phyloP scores from a whole-genome alignment of 2,113 vertebrate species.

The Callipepla californica region DNA sequence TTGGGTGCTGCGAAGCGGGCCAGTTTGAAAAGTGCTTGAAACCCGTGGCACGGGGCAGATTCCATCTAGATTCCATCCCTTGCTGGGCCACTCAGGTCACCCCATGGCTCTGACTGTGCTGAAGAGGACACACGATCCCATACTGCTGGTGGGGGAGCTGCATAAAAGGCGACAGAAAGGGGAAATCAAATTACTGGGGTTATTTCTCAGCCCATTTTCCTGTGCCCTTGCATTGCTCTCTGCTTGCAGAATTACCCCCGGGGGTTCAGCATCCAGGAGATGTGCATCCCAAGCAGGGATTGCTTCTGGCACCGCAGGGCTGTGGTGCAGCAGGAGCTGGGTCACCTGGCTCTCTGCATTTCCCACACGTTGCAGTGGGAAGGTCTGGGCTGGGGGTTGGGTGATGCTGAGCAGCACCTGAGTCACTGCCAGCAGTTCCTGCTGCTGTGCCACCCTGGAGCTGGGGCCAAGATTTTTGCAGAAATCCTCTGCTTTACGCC shows the following conservation, averaged over 20 bases:
- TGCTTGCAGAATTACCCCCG: background rate
- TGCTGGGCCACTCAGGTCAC: background rate
- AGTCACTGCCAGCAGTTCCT: background rate
- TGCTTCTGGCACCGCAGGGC: background rate
- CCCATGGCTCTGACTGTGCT: background rate
- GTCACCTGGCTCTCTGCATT: background rate
- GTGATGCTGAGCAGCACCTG: fast-evolving
- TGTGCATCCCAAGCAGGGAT: fast-evolving
- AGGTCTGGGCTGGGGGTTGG: background rate
- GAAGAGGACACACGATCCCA: background rate
- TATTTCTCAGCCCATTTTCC: fast-evolving
- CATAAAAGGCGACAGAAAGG: background rate
- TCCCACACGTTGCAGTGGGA: fast-evolving
- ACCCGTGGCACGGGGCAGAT: constrained; percentile 8
- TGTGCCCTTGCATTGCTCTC: fast-evolving
- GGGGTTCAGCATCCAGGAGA: background rate
- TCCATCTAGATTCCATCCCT: background rate
- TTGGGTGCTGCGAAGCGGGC: background rate
- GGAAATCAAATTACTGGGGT: background rate
- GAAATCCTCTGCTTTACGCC: fast-evolving
- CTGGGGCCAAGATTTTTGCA: fast-evolving
- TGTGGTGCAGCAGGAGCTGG: no score
- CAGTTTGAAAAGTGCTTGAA: constrained; percentile 39
- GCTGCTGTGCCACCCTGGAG: fast-evolving
- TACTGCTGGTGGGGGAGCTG: fast-evolving